Conservation (phyloP, 1,140 invertebrate genomes). For the Stegodyphus dumicola region DNA sequence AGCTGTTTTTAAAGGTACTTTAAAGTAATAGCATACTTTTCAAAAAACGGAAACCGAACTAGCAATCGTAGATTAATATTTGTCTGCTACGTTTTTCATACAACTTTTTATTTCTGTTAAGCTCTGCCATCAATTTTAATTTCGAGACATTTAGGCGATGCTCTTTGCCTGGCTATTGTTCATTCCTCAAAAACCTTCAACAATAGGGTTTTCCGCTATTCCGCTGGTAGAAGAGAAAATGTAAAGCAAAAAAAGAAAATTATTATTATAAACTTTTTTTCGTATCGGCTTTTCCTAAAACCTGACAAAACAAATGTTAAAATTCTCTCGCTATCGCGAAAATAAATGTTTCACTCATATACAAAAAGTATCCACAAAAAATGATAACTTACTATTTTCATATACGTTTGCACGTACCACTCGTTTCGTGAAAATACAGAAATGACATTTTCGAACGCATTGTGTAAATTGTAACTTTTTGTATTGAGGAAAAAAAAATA, state of each 20-base stretch:
- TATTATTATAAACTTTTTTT: constrained; percentile 19
- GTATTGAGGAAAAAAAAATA: background rate
- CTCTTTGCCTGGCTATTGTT: constrained; percentile 27
- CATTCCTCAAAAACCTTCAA: constrained; percentile 39
- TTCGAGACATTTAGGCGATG: constrained; percentile 31
- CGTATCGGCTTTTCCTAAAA: constrained; percentile 6
- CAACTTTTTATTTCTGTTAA: background rate
- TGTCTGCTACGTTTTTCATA: background rate
- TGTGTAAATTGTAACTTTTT: constrained; percentile 44
- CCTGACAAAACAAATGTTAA: constrained; percentile 38
- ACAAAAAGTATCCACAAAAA: background rate
- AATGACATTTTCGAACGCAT: constrained; percentile 45
- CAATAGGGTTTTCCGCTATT: constrained; percentile 27
- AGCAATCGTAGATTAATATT: background rate
- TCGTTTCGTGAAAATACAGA: constrained; percentile 5
- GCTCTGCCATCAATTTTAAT: constrained; percentile 47
- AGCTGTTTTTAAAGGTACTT: no score
- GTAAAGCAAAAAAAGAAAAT: background rate
- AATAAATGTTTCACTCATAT: constrained; percentile 40
- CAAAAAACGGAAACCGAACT: background rate
- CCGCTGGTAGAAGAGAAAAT: background rate
- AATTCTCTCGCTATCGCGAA: constrained; percentile 34
- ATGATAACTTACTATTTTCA: no score
- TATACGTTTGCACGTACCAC: no score
- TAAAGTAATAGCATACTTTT: no score